These are phyloP conservation scores for Notodonta dromedarius DNA, from an alignment of 2,888 invertebrate genomes.

Conservation along the genomic window DNA sequence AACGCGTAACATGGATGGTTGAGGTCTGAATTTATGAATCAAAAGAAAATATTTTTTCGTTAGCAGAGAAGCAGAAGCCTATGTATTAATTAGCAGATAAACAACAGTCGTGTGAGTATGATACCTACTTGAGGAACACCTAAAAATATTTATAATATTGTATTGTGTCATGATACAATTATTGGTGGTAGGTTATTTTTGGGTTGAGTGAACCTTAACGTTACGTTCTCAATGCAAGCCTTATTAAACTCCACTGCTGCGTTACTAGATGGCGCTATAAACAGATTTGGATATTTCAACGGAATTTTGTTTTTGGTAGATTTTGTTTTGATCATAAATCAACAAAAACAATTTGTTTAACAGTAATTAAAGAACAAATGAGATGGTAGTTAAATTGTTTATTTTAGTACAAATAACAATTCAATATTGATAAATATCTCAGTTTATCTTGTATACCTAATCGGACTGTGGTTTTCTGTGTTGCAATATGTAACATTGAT, in stretches of 20 bases:
- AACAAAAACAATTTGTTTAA: too few relatives aligned
- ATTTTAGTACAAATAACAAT: background rate
- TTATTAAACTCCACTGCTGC: background rate
- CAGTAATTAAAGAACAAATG: background rate
- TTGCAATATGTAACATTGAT: background rate
- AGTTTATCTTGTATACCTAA: conserved; percentile 3
- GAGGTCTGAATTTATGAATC: too few relatives aligned
- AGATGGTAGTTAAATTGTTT: background rate
- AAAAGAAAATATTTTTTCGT: too few relatives aligned
- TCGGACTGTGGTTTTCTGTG: background rate
- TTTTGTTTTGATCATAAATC: too few relatives aligned
- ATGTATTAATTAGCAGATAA: too few relatives aligned
- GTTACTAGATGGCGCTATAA: conserved; percentile 5
- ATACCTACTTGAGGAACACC: too few relatives aligned
- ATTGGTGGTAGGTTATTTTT: too few relatives aligned
- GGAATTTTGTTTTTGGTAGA: conserved; percentile 7
- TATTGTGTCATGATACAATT: too few relatives aligned
- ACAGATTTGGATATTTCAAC: background rate
- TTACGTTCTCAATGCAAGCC: background rate
- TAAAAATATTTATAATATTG: too few relatives aligned
- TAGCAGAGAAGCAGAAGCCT: background rate
- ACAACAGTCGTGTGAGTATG: too few relatives aligned
- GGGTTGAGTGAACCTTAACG: background rate
- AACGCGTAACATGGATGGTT: conserved; percentile 1
- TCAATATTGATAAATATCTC: conserved; percentile 11